Conservation (phyloP, 2,797 vertebrate species). For the Mus caroli region DNA sequence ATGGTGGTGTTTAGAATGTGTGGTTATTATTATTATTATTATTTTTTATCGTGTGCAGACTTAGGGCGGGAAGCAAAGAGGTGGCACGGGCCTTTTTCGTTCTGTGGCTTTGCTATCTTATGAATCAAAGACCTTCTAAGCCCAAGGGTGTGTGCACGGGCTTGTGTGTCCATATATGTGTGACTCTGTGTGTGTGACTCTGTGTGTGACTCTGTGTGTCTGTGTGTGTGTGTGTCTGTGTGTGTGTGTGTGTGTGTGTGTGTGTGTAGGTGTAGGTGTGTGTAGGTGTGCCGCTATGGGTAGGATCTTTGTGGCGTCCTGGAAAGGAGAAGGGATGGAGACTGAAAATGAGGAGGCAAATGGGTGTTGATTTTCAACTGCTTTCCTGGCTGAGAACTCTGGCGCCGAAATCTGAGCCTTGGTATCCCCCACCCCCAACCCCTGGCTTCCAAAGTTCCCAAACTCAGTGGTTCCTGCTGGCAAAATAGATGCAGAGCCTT, state of each 20-base stretch:
- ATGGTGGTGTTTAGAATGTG: not conserved
- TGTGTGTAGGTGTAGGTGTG: not conserved
- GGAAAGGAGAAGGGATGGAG: not conserved
- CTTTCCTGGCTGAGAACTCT: conserved; percentile 75
- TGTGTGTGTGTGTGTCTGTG: not conserved
- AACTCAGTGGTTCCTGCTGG: conserved; percentile 78
- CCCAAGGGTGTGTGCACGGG: not conserved
- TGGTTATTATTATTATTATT: not conserved
- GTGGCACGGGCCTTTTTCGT: conserved; percentile 3
- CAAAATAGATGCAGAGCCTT: conserved; percentile 76
- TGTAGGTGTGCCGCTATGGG: not conserved
- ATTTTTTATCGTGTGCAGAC: conserved; percentile 4
- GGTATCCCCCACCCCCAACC: conserved; percentile 58
- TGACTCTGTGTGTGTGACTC: not conserved
- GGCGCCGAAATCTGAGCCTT: conserved; percentile 69
- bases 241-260: not conserved
- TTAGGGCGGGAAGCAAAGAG: not conserved
- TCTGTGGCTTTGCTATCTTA: conserved; percentile 46
- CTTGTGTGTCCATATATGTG: not conserved
- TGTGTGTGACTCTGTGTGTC: not conserved
- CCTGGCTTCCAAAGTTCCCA: conserved; percentile 84
- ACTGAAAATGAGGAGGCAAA: conserved; percentile 55
- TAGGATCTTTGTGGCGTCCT: conserved; percentile 54
- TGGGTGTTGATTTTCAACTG: conserved; percentile 77
- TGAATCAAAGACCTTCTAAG: conserved; percentile 23